These are phyloP conservation scores for Danio aesculapii DNA, from an alignment of 2,797 vertebrate genomes.

Conservation along the genomic window DNA sequence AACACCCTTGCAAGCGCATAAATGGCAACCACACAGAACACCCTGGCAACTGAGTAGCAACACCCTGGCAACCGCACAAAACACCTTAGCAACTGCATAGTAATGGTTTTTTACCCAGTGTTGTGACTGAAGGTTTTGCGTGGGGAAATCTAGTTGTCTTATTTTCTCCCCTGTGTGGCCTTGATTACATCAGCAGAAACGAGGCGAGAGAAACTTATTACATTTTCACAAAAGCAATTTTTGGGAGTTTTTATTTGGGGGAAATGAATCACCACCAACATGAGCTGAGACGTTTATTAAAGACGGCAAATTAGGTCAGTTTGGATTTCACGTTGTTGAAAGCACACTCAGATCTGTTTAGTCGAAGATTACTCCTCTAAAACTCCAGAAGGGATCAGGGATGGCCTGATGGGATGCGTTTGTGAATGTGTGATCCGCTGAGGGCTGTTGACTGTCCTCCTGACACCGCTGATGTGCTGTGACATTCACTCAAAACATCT, in stretches of 20 bases:
- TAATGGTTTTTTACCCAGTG: not conserved
- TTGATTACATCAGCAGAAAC: not conserved
- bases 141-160: not conserved
- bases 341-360: not conserved
- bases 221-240: not conserved
- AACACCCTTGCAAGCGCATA: too few relatives aligned
- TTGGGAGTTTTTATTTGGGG: not conserved
- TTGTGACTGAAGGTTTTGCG: not conserved
- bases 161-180: not conserved
- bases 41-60: not conserved
- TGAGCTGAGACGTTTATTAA: not conserved
- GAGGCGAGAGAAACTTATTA: not conserved
- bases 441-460: constrained; percentile 9
- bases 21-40: too few relatives aligned
- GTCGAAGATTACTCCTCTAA: not conserved
- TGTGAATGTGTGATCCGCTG: not conserved
- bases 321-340: not conserved
- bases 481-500: constrained; percentile 21
- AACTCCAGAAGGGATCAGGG: not conserved
- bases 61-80: not conserved
- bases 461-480: constrained; percentile 3
- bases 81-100: not conserved
- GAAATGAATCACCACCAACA: not conserved
- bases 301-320: constrained; percentile 6
- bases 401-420: constrained; percentile 9